Evolutionary conservation across 2,888 invertebrate species (phyloP), one percentile per base, ranked within the genome.

Genomic region (Drosophila affinis): DNA sequence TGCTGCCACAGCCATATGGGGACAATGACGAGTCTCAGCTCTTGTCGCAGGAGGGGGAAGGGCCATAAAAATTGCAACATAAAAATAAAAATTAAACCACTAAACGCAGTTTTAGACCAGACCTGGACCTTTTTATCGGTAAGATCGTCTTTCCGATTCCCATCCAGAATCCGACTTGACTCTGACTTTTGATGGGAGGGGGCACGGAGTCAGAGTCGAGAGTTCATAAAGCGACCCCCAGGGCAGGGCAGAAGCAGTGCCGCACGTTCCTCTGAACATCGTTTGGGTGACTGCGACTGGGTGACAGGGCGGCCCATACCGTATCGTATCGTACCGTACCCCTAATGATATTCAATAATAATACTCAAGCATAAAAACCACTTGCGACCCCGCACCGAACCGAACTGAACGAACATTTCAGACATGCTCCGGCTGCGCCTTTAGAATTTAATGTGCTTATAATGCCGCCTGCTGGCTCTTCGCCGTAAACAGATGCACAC

Each of bases 371-470:
- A 86, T 81, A 79, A 87, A 87, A 87, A 77, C 79, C 89, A 87
- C 85, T 89, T 85, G 89, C 78, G 82, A 75, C 72, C 57, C 72
- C 18, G 39, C 7, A 34, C 69, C 56, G 67, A 70, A 56, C 57
- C 34, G 18, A 74, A 52, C 56, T 44, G 62, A 75, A 58, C 71
- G 62, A 75, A 58, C 72, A 87, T 85, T 88, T 81, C 64, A 77
- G 77, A 59, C 86, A 85, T 89, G 87, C 88, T 68, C 81, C 73
- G 81, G 71, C 59, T 78, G 88, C 69, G 81, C 78, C 89, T 87
- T 87, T 75, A 76, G 84, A 89, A 87, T 87, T 89, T 87, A 89
- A 86, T 89, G 85, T 86, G 85, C 89, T 86, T 86, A 85, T 89
- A 86, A 86, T 89, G 88, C 85, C 88, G 85, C 89, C 89, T 81